Evolutionary conservation across 2,888 invertebrate species (phyloP).

Genomic region (Aleiodes alternator): DNA sequence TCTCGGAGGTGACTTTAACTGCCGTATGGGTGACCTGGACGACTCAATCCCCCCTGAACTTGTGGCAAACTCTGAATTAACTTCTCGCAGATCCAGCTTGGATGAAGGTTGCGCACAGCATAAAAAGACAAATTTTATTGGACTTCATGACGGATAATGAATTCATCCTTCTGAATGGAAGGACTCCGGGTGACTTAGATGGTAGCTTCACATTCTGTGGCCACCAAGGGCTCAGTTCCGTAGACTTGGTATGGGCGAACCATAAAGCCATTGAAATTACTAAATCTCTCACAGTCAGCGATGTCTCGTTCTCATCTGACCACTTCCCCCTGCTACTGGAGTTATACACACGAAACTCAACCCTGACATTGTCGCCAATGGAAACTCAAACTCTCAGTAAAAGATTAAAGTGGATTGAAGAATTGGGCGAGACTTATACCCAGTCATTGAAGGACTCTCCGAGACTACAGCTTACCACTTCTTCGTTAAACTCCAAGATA

Average conservation of each 20-base stretch:
- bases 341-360: background rate
- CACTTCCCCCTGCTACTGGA: constrained; percentile 1
- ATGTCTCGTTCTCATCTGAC: background rate
- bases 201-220: constrained; percentile 9
- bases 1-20: background rate
- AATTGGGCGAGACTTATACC: too few species aligned
- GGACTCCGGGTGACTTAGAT: background rate
- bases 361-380: too few species aligned
- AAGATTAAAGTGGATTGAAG: too few species aligned
- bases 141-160: constrained; percentile 1
- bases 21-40: background rate
- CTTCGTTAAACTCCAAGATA: too few species aligned
- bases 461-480: too few species aligned
- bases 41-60: background rate
- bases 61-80: background rate
- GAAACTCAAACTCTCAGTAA: too few species aligned
- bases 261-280: background rate
- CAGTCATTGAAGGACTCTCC: too few species aligned
- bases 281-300: background rate
- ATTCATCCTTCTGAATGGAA: background rate
- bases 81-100: background rate
- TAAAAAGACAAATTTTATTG: background rate
- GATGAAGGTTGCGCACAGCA: background rate
- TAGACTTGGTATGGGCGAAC: background rate
- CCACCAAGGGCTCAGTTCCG: background rate